Conservation (phyloP, 2,113 vertebrate genomes). For the Lepidothrix coronata region DNA sequence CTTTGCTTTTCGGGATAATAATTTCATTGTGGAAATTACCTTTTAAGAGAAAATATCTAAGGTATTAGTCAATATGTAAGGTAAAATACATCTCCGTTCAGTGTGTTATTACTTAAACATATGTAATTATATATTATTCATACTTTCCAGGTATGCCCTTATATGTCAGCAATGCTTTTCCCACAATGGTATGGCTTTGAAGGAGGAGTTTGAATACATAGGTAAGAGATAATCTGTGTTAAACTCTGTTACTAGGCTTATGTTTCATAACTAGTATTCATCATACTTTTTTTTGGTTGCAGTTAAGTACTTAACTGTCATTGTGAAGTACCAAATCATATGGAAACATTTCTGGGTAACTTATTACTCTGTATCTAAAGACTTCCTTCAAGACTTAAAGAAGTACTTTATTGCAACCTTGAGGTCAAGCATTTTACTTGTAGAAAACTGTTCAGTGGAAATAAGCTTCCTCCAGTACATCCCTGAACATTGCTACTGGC, state of each 20-base stretch:
- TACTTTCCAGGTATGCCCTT: conserved; percentile 88
- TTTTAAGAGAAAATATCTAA: background rate
- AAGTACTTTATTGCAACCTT: background rate
- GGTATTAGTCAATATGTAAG: background rate
- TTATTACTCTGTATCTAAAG: background rate
- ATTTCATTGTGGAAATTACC: background rate
- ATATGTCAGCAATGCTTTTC: conserved; percentile 98
- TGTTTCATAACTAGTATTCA: background rate
- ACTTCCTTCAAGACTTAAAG: background rate
- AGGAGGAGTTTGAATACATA: conserved; percentile 97
- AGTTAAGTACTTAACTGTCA: background rate
- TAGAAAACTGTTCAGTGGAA: conserved; percentile 10
- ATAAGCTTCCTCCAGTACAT: background rate
- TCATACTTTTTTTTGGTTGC: background rate
- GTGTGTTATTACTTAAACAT: background rate
- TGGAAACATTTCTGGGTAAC: background rate
- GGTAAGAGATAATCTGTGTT: conserved; percentile 81
- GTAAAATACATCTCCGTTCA: background rate
- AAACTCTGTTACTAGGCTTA: background rate
- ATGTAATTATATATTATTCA: background rate
- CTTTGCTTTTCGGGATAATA: background rate
- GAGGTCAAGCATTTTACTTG: conserved; percentile 11
- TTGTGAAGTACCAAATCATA: background rate
- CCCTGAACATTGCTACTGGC: conserved; percentile 5
- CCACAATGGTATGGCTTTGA: conserved; percentile 99